Percentiles rank a stretch among this genome's conserved stretches.
phyloP scores from a whole-genome alignment of 2,888 invertebrate genomes.

The Eumerus sabulonum region DNA sequence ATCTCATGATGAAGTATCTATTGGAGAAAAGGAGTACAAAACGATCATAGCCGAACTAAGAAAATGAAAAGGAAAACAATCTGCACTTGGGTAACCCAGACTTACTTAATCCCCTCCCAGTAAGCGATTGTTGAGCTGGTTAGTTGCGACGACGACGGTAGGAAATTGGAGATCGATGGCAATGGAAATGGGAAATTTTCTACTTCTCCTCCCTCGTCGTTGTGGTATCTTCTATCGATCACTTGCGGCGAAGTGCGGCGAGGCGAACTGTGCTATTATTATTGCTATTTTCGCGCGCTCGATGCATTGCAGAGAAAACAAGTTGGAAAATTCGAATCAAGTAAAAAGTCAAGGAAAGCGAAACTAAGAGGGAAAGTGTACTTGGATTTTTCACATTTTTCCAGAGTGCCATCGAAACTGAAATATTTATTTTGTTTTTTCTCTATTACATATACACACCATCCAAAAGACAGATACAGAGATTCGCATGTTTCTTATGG shows the following conservation, averaged over 20 bases:
- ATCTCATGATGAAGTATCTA: constrained; percentile 49
- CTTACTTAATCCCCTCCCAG: constrained; percentile 62
- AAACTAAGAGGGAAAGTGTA: constrained; percentile 68
- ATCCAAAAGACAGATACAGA: too few relatives aligned
- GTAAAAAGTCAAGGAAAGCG: constrained; percentile 57
- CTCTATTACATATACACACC: too few relatives aligned
- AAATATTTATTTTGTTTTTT: neutral
- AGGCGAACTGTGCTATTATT: constrained; percentile 36
- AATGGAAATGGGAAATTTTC: constrained; percentile 39
- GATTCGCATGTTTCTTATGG: constrained; percentile 3
- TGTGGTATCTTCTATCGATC: constrained; percentile 6
- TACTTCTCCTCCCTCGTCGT: neutral
- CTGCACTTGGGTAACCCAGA: constrained; percentile 65
- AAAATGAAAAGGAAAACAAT: constrained; percentile 3
- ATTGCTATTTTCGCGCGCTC: constrained; percentile 20
- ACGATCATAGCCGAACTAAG: neutral
- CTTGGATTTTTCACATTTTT: constrained; percentile 56
- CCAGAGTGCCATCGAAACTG: neutral
- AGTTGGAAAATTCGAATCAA: too few relatives aligned
- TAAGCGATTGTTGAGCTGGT: neutral
- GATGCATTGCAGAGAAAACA: constrained; percentile 49
- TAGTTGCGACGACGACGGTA: neutral
- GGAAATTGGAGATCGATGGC: constrained; percentile 50
- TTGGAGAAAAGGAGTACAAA: neutral
- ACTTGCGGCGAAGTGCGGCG: constrained; percentile 8